Evolutionary conservation across 64 coral and sea anemone species (phyloP).

Genomic region (Montipora cactus): DNA sequence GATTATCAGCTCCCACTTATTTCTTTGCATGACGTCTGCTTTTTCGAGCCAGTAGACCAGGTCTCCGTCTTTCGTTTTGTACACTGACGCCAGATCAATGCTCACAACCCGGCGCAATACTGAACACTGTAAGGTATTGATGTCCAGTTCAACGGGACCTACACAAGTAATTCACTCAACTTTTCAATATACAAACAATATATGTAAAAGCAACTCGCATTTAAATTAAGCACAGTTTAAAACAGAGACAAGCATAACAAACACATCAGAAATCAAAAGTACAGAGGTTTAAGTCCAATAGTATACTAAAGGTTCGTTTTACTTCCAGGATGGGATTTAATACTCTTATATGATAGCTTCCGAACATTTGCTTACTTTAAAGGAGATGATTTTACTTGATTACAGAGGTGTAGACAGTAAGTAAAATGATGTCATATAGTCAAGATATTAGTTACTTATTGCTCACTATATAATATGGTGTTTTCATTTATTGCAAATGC

Average conservation of each 20-base stretch:
- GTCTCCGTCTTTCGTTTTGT: constrained; percentile 32
- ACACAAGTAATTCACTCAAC: not conserved
- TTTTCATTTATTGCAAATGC: not conserved
- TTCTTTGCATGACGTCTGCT: constrained; percentile 41
- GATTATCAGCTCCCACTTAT: constrained; percentile 54
- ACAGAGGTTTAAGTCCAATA: too few relatives aligned
- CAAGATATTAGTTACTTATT: not conserved
- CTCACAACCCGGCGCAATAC: not conserved
- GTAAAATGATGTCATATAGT: not conserved
- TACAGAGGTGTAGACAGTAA: not conserved
- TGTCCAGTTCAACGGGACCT: constrained; percentile 33
- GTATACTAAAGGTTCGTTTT: not conserved
- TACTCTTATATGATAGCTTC: not conserved
- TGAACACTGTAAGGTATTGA: not conserved
- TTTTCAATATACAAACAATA: too few relatives aligned
- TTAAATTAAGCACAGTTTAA: not conserved
- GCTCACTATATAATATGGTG: not conserved
- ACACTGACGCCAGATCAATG: constrained; percentile 41
- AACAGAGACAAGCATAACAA: not conserved
- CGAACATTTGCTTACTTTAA: too few relatives aligned
- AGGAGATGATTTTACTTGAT: not conserved
- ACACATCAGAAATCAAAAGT: too few relatives aligned
- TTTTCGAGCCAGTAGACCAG: constrained; percentile 50
- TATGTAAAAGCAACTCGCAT: too few relatives aligned
- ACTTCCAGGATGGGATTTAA: not conserved